Evolutionary conservation across 2,888 invertebrate species (phyloP).

Genomic region (Dysmachus trigonus): DNA sequence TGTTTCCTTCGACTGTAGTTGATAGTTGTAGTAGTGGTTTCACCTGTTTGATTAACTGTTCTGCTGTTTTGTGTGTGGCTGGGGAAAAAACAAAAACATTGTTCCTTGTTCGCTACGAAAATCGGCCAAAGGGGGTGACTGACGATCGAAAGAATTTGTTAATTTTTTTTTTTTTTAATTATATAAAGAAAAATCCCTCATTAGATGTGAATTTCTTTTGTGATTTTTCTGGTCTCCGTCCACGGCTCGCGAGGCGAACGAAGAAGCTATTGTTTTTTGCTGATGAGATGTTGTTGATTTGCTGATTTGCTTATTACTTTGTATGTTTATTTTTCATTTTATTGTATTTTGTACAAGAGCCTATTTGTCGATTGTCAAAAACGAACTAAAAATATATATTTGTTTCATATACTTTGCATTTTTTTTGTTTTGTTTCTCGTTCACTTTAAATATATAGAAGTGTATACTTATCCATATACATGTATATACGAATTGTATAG

Average conservation of each 20-base stretch:
- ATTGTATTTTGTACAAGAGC: slow-evolving; percentile 62
- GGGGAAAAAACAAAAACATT: neutral
- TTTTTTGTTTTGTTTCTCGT: slow-evolving; percentile 17
- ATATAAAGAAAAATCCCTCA: neutral
- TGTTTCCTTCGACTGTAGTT: slow-evolving; percentile 14
- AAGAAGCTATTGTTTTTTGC: slow-evolving; percentile 48
- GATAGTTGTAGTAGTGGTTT: neutral
- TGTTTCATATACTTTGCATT: slow-evolving; percentile 39
- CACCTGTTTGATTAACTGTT: slow-evolving; percentile 32
- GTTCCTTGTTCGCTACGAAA: neutral
- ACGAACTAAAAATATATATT: slow-evolving; percentile 59
- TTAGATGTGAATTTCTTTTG: slow-evolving; percentile 20
- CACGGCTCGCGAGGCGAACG: slow-evolving; percentile 43
- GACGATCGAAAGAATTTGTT: neutral
- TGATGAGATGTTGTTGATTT: slow-evolving; percentile 43
- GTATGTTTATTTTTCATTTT: slow-evolving; percentile 48
- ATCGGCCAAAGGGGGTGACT: neutral
- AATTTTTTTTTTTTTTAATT: neutral
- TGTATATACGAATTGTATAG: slow-evolving; percentile 51
- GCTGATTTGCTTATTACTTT: slow-evolving; percentile 32
- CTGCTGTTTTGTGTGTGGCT: neutral
- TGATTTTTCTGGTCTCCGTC: neutral
- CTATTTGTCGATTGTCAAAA: slow-evolving; percentile 67
- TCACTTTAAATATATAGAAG: slow-evolving; percentile 51
- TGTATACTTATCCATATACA: slow-evolving; percentile 51